These are phyloP conservation scores for Corvus cornix DNA, from an alignment of 2,113 vertebrate genomes.

Conservation along the genomic window DNA sequence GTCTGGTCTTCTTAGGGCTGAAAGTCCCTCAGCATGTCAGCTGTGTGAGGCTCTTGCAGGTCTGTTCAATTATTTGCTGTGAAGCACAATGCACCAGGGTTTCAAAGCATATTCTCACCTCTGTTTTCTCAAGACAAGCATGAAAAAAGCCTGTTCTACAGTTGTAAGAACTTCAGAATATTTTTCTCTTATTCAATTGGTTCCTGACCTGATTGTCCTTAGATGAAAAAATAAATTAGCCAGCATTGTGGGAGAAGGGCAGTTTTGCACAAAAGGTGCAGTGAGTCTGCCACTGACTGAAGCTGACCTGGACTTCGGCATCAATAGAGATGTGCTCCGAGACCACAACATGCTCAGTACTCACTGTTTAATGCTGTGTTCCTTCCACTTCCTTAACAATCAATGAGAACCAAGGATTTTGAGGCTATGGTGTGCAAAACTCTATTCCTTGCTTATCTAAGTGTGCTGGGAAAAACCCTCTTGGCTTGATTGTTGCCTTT, in stretches of 20 bases:
- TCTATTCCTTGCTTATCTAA: background rate
- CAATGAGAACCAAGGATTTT: background rate
- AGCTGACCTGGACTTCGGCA: background rate
- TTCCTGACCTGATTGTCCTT: background rate
- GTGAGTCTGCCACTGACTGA: background rate
- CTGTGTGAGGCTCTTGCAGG: background rate
- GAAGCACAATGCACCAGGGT: background rate
- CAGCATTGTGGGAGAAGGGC: background rate
- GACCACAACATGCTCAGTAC: background rate
- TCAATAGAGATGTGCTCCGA: background rate
- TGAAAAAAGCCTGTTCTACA: background rate
- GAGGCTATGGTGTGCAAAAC: background rate
- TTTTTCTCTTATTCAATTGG: background rate
- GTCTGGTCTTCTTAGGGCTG: background rate
- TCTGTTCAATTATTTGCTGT: background rate
- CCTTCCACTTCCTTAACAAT: background rate
- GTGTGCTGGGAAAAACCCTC: background rate
- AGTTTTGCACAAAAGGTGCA: background rate
- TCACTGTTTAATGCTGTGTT: background rate
- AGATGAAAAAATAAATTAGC: background rate
- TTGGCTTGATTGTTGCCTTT: background rate
- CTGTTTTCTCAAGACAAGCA: background rate
- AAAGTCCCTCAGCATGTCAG: background rate
- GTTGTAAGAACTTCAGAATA: background rate
- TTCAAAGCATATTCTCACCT: background rate